A percentile compares a stretch with the other conserved stretches of the same genome.
phyloP scores from a whole-genome alignment of 2,113 vertebrate genomes.

The Alethe diademata region DNA sequence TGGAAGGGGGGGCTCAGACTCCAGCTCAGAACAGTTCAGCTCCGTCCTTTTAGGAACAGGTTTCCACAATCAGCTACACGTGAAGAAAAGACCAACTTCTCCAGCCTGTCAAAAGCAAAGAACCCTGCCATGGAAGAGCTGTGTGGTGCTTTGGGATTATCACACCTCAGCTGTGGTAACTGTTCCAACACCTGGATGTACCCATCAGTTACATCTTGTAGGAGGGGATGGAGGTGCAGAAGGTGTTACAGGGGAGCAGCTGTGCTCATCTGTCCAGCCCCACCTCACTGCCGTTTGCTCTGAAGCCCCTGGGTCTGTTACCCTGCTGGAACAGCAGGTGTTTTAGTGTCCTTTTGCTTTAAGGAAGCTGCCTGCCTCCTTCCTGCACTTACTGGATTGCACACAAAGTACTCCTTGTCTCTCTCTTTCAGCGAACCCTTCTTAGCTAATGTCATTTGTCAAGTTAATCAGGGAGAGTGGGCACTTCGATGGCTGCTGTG shows the following conservation, averaged over 20 bases:
- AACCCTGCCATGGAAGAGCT: background rate
- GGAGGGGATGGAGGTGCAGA: background rate
- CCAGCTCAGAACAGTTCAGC: background rate
- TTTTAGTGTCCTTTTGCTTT: background rate
- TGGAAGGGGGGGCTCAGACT: background rate
- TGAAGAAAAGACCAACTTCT: background rate
- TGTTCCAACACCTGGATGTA: background rate
- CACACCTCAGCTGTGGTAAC: background rate
- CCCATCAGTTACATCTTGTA: background rate
- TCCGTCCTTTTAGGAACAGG: background rate
- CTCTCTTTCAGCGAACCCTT: background rate
- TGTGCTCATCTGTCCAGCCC: background rate
- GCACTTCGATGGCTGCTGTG: background rate
- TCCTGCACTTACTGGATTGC: constrained; percentile 1
- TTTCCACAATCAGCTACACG: background rate
- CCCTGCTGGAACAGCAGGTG: background rate
- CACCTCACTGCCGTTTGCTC: background rate
- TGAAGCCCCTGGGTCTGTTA: background rate
- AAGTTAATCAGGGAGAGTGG: constrained; percentile 55
- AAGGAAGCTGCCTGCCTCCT: background rate
- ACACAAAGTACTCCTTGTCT: constrained; percentile 44
- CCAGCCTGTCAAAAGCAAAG: background rate
- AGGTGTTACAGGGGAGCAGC: fast-evolving
- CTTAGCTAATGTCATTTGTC: constrained; percentile 49
- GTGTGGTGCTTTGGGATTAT: background rate